A percentile compares a stretch with the other conserved stretches of the same genome.
These are phyloP conservation scores for Gibbula magus DNA, from an alignment of 2,888 invertebrate genomes.

Conservation along the genomic window DNA sequence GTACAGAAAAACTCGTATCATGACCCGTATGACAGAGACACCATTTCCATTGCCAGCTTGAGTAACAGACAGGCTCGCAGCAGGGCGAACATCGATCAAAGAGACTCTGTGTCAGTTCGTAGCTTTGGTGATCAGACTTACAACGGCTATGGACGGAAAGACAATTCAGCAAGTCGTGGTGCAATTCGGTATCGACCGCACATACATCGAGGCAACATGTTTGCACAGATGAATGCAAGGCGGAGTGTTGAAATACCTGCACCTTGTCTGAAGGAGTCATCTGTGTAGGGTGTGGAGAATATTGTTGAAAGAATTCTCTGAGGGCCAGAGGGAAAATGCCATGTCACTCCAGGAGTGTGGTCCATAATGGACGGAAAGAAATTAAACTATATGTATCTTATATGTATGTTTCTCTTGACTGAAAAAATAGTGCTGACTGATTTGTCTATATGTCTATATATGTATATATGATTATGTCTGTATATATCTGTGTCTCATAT, in stretches of 20 bases:
- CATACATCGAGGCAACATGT: slow-evolving; percentile 15
- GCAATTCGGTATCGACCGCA: slow-evolving; percentile 21
- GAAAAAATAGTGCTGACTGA: too few relatives aligned
- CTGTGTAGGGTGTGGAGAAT: slow-evolving; percentile 29
- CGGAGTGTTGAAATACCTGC: slow-evolving; percentile 28
- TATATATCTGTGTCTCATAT: not conserved
- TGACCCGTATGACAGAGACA: slow-evolving; percentile 12
- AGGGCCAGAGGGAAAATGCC: too few relatives aligned
- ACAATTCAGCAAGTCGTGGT: not conserved
- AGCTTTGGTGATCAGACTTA: not conserved
- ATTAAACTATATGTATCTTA: too few relatives aligned
- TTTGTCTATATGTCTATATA: not conserved
- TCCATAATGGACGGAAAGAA: too few relatives aligned
- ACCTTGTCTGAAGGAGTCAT: slow-evolving; percentile 43
- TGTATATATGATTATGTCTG: not conserved
- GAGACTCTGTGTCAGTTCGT: slow-evolving; percentile 4
- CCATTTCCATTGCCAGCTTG: slow-evolving; percentile 16
- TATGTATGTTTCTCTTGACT: too few relatives aligned
- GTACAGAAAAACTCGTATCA: not conserved
- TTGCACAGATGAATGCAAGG: not conserved
- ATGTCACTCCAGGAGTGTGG: too few relatives aligned
- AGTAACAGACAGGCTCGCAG: not conserved
- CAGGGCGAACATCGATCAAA: not conserved
- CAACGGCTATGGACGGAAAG: slow-evolving; percentile 15
- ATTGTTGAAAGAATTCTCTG: too few relatives aligned